Base-by-base conservation (phyloP, 2,888 invertebrate species). In the Erpobdella octoculata region DNA sequence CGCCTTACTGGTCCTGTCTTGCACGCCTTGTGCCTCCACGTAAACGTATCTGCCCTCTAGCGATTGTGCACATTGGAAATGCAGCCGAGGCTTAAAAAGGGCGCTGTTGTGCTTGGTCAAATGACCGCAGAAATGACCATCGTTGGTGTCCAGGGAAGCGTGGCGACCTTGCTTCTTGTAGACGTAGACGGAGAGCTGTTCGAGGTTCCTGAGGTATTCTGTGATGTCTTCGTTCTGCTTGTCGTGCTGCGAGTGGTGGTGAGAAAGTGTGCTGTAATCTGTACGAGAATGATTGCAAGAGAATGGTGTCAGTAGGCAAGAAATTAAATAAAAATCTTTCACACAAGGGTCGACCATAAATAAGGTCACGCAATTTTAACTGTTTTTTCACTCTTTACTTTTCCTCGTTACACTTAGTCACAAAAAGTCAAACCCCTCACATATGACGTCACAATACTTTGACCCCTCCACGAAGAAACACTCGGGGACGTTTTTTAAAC, bases 61-160 rank as follows among this genome's bases (percentile, higher is more conserved):
- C 5, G 81, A 81, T 41, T 79, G 71, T 48, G 78, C 78, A 76
- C 86, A 86, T 74, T 84, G 83, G 72, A 86, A 80, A 75, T 85
- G 84, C n/a, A 86, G 79, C 72, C 80, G 80, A 46, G 83, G 82
- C 75, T 80, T 79, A 76, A 85, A 85, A 53, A 85, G 80, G 61
- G 85, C 86, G 75, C 84, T 83, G 78, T 85, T 85, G 28, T 81
- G 79, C 73, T 84, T 80, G n/a, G 84, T 82, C 38, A 85, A 81
- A 72, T 83, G 82, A 61, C 83, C 84, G 78, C 86, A 86, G 76
- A 81, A 79, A 68, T 68, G 65, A 12, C 67, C 41, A 41, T 70
- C 72, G 53, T 59, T 65, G 48, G n/a, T 64, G 48, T 58, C 37
- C n/a, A 72, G 78, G 72, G 77, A 72, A 36, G 72, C 73, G n/a